Conservation (phyloP, 2,797 vertebrate genomes). For the Brachyrhaphis roseni region DNA sequence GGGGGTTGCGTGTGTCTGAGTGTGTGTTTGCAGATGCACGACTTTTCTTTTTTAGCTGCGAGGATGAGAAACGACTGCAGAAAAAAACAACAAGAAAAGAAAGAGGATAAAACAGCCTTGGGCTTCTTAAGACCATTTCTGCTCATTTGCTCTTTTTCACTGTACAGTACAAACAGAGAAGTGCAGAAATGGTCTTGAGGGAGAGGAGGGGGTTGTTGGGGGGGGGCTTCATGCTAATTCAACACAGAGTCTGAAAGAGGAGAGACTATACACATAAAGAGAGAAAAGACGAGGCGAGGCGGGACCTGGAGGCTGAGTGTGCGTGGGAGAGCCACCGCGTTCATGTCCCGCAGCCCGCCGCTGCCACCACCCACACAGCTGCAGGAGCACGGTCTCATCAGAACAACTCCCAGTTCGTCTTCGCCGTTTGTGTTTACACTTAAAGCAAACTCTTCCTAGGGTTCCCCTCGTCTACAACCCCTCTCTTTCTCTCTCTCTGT, state of each 20-base stretch:
- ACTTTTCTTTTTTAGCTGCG: slow-evolving; percentile 30
- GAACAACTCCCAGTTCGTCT: slow-evolving; percentile 20
- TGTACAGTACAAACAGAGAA: slow-evolving; percentile 73
- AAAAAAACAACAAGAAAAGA: slow-evolving; percentile 54
- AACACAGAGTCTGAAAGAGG: slow-evolving; percentile 35
- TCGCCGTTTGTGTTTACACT: slow-evolving; percentile 1
- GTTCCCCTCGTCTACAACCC: slow-evolving; percentile 1
- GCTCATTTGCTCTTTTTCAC: slow-evolving; percentile 49
- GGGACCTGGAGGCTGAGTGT: background rate
- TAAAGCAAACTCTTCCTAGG: background rate
- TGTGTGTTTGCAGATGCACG: slow-evolving; percentile 30
- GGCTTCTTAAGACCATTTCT: slow-evolving; percentile 59
- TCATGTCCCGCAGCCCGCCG: background rate
- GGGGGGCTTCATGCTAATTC: slow-evolving; percentile 8
- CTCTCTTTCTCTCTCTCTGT: slow-evolving; percentile 2
- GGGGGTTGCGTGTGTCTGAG: slow-evolving; percentile 25
- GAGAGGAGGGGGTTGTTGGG: slow-evolving; percentile 19
- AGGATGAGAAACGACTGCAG: slow-evolving; percentile 68
- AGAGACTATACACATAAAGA: slow-evolving; percentile 16
- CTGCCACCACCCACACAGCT: slow-evolving; percentile 33
- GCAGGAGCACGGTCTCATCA: slow-evolving; percentile 33
- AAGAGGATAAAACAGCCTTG: slow-evolving; percentile 50
- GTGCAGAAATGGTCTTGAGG: slow-evolving; percentile 78
- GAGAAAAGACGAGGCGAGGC: slow-evolving; percentile 12
- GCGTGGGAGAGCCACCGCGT: background rate